phyloP scores from a whole-genome alignment of 1,140 invertebrate species.

The Cotesia vestalis region DNA sequence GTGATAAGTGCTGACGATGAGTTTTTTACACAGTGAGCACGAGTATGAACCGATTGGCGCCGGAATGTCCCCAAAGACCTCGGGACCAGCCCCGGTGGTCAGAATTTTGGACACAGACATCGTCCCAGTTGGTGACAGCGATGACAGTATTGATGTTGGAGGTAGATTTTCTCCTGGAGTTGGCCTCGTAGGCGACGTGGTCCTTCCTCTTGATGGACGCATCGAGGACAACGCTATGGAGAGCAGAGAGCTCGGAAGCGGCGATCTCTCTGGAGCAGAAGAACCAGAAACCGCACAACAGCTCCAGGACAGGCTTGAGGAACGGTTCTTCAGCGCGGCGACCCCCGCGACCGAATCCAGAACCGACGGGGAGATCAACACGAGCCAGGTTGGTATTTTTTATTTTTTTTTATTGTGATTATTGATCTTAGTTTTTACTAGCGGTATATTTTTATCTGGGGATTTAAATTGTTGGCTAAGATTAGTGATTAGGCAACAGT shows the following conservation, averaged over 20 bases:
- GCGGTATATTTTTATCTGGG: background rate
- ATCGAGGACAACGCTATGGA: constrained; percentile 63
- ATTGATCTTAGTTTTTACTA: background rate
- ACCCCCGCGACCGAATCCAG: constrained; percentile 68
- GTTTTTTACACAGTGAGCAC: constrained; percentile 71
- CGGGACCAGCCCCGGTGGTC: constrained; percentile 58
- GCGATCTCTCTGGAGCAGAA: constrained; percentile 51
- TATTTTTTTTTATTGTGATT: background rate
- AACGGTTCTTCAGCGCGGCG: constrained; percentile 64
- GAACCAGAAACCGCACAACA: constrained; percentile 56
- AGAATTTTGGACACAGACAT: constrained; percentile 63
- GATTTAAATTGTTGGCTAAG: background rate
- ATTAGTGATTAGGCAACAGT: background rate
- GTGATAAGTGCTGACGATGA: constrained; percentile 27
- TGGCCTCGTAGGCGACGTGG: constrained; percentile 57
- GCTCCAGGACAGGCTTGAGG: constrained; percentile 69
- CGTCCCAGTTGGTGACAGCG: constrained; percentile 62
- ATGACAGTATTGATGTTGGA: constrained; percentile 62
- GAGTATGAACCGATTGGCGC: constrained; percentile 82
- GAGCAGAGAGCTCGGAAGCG: constrained; percentile 54
- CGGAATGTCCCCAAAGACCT: constrained; percentile 59
- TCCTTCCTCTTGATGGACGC: constrained; percentile 60
- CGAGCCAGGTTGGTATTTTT: constrained; percentile 66
- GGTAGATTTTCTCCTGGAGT: constrained; percentile 51
- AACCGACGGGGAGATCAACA: constrained; percentile 74